phyloP scores from a whole-genome alignment of 2,797 vertebrate genomes.

The Poecilia velifera region DNA sequence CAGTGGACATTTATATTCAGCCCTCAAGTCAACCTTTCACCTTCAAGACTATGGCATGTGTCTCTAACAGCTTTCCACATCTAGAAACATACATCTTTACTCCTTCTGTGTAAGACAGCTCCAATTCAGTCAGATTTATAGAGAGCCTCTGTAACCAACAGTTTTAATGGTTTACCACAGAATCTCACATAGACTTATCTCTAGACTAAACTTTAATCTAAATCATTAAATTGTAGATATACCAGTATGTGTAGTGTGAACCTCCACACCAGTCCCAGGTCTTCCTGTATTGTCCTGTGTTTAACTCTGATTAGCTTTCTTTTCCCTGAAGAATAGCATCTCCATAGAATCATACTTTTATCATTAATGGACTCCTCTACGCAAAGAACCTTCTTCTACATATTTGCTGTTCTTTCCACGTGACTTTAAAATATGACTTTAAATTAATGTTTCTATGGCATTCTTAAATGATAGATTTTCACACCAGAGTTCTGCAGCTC shows the following conservation, averaged over 20 bases:
- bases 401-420: neutral
- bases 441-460: neutral
- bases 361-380: neutral
- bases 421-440: neutral
- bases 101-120: neutral
- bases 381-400: neutral
- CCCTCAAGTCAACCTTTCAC: neutral
- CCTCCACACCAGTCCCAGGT: neutral
- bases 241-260: neutral
- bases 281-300: neutral
- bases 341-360: neutral
- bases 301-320: neutral
- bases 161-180: neutral
- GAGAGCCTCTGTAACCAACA: neutral
- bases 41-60: neutral
- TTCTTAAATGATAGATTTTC: neutral
- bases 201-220: neutral
- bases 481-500: neutral
- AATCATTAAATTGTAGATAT: neutral
- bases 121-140: neutral
- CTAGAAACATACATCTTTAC: neutral
- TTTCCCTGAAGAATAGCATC: neutral
- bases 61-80: neutral
- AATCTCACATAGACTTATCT: neutral
- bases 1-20: neutral